Base-by-base conservation (phyloP, 2,113 vertebrate species). In the Mesembrinibis cayennensis region DNA sequence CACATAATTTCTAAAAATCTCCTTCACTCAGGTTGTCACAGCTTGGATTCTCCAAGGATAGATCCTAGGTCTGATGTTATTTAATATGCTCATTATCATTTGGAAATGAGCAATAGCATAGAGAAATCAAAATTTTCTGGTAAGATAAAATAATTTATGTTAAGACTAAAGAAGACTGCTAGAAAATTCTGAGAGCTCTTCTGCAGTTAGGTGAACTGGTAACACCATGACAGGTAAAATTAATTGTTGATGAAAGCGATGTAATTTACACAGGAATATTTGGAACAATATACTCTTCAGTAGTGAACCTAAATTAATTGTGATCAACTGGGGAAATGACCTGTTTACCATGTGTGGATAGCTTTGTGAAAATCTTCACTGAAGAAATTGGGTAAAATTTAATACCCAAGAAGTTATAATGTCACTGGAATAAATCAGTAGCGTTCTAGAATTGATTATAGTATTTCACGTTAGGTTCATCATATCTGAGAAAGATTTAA, bases 401-500 rank as follows among this genome's bases (percentile, higher is more conserved):
- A 90, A 76, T 93, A 76, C 44, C 13, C 42, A 3, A 16, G 56
- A 84, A 91, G 49, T 79, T 91, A 58, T 10, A 69, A 42, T 66
- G 49, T 82, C 78, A 76, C 52, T 81, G 1, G 9, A 72, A 69
- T 63, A 91, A 82, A 82, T 92, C 65, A 82, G 27, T 89, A 50
- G 27, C 82, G 70, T 72, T 80, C 61, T 82, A 93, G 70, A 82
- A 87, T 52, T 79, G 83, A 40, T 91, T 72, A 52, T 13, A 9
- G 17, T 95, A 36, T 87, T 96, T 87, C 49, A 61, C 3, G 4
- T 87, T 76, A 87, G 49, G 45, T 40, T 89, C 8, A 9, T 89
- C 44, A 22, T 82, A 79, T 76, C 89, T 97, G 73, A 77, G 89
- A 84, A 70, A 72, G 89, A 77, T 94, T 84, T 92, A 89, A 70